Conservation (phyloP, 2,797 vertebrate species). For the Onychomys torridus region DNA sequence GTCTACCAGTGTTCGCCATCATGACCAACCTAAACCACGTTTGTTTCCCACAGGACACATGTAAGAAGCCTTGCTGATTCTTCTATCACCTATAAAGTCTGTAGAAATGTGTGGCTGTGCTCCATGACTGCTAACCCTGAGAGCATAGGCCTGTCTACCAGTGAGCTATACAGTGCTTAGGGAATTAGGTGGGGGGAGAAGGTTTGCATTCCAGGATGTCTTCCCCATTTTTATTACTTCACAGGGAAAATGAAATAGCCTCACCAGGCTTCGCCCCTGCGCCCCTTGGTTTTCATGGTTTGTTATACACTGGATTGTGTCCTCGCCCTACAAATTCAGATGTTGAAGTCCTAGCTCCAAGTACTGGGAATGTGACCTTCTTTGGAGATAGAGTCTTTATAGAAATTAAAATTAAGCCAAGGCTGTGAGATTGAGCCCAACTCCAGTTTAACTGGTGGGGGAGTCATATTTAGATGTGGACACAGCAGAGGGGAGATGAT, state of each 20-base stretch:
- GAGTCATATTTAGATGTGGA: background rate
- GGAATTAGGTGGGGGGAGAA: background rate
- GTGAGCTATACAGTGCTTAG: background rate
- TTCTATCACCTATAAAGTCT: background rate
- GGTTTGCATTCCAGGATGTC: background rate
- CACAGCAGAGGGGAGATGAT: background rate
- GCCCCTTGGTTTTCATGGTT: background rate
- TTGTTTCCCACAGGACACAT: background rate
- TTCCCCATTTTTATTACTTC: background rate
- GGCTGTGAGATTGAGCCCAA: background rate
- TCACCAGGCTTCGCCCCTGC: background rate
- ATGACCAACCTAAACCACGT: background rate
- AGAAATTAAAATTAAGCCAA: background rate
- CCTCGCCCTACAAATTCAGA: background rate
- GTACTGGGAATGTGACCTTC: background rate
- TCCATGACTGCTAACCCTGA: background rate
- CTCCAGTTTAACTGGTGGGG: background rate
- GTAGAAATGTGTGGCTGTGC: background rate
- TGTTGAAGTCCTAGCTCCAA: background rate
- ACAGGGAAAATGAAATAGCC: background rate
- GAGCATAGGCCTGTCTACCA: background rate
- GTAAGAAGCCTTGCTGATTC: slow-evolving; percentile 7
- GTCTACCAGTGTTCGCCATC: background rate
- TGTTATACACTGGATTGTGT: background rate
- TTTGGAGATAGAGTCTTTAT: background rate